Evolutionary conservation across 2,888 invertebrate species (phyloP).

Genomic region (Brenthis hecate): DNA sequence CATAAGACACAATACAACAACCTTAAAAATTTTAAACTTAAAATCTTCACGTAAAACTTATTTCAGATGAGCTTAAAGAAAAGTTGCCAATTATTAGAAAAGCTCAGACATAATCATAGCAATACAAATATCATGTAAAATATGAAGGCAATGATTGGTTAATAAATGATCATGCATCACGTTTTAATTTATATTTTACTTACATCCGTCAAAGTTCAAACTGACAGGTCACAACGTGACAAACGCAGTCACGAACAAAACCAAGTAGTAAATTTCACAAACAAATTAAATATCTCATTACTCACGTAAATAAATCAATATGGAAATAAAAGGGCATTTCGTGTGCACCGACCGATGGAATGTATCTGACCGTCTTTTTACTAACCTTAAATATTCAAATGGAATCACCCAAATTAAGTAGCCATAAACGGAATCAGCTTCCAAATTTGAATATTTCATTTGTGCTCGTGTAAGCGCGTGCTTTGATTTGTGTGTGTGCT

Average conservation of each 20-base stretch:
- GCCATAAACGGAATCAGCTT: conserved; percentile 83
- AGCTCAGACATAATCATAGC: no score
- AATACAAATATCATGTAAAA: no score
- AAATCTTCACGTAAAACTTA: no score
- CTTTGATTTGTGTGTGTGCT: conserved; percentile 67
- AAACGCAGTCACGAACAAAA: not conserved
- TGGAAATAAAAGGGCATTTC: conserved; percentile 33
- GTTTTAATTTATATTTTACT: no score
- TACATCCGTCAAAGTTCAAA: no score
- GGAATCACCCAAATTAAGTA: conserved; percentile 83
- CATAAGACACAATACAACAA: no score
- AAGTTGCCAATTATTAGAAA: no score
- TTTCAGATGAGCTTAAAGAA: no score
- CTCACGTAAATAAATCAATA: conserved; percentile 39
- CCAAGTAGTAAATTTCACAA: conserved; percentile 24
- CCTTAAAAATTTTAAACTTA: no score
- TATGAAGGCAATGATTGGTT: no score
- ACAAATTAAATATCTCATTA: conserved; percentile 33
- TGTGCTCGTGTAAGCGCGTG: conserved; percentile 67
- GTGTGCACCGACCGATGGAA: conserved; percentile 55
- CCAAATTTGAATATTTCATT: conserved; percentile 83
- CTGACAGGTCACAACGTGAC: no score
- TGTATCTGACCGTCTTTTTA: conserved; percentile 67
- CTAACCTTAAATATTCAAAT: conserved; percentile 77
- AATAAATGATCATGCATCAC: no score